Evolutionary conservation across 2,797 vertebrate genomes (phyloP), one percentile per base, ranked within the genome.

Genomic region (Bovichtus diacanthus): DNA sequence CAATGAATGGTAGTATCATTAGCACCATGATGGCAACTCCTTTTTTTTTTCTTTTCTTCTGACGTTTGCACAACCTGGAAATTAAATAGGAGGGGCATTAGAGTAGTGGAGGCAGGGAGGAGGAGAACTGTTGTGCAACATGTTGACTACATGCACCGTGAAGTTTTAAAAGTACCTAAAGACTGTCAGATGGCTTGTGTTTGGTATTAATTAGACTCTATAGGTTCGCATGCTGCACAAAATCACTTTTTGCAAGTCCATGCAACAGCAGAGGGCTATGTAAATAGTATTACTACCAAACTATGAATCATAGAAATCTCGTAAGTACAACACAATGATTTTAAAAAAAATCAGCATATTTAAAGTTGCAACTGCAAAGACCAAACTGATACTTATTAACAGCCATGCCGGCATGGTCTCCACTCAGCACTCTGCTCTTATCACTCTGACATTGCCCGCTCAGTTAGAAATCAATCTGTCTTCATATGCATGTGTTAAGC

Each of bases 1-100:
- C 86, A 21, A 96, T 76, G n/a, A 94, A 7, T 15, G 93, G 94
- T 10, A 96, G 82, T 18, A 93, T 86, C 90, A 93, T 93, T 60
- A 95, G 79, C 6, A 43, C 79, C 95, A 96, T 96, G 74, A 76
- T 88, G 77, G 72, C 59, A 71, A 46, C 70, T 80, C 18, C 63
- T 81, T 54, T 54, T 64, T 64, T 72, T 47, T 43, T 61, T 9
- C 25, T 81, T 53, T 62, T 63, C 80, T 74, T 41, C 49, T 82
- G 55, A 27, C 66, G 85, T 81, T 51, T 70, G 41, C 25, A 74
- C 68, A 89, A 92, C 86, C 92, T 94, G 83, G 44, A 82, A 87
- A 91, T 86, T 64, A 88, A 87, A 90, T 51, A 87, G 76, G 80
- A 82, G 80, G 76, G 50, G 78, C 59, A 81, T 88, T 81, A 89